Evolutionary conservation across 2,888 invertebrate species (phyloP).

Genomic region (Polydesmus complanatus): DNA sequence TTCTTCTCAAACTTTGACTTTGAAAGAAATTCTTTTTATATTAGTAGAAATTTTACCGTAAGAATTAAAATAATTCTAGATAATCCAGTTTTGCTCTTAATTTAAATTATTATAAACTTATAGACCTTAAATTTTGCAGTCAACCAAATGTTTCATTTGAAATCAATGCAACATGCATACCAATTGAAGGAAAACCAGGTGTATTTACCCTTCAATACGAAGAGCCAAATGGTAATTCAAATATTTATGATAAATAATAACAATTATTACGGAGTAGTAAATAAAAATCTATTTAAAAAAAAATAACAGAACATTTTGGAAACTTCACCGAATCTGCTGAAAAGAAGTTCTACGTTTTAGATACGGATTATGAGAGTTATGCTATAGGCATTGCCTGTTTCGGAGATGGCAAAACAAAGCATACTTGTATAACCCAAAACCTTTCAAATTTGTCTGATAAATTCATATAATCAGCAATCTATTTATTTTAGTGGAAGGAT

Average conservation of each 20-base stretch:
- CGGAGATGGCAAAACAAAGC: too few species aligned
- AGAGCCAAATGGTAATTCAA: background rate
- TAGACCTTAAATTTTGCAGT: background rate
- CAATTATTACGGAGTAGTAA: background rate
- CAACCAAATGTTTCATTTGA: background rate
- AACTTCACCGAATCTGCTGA: background rate
- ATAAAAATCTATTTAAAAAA: too few species aligned
- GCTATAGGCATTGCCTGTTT: background rate
- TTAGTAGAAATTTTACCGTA: too few species aligned
- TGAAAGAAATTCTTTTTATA: too few species aligned
- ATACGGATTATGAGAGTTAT: background rate
- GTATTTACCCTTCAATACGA: background rate
- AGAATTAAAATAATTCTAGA: too few species aligned
- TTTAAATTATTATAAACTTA: too few species aligned
- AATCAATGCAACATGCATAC: background rate
- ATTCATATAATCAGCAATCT: too few species aligned
- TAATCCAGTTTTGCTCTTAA: too few species aligned
- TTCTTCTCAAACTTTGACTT: too few species aligned
- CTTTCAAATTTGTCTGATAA: too few species aligned
- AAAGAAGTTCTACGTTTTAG: background rate
- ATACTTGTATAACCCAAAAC: too few species aligned
- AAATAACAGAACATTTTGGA: background rate
- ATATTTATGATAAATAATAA: background rate
- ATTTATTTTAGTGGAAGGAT: too few species aligned
- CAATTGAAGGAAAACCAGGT: background rate